These are phyloP conservation scores for Orthochromis malagaraziensis DNA, from an alignment of 2,113 vertebrate species.

Conservation along the genomic window DNA sequence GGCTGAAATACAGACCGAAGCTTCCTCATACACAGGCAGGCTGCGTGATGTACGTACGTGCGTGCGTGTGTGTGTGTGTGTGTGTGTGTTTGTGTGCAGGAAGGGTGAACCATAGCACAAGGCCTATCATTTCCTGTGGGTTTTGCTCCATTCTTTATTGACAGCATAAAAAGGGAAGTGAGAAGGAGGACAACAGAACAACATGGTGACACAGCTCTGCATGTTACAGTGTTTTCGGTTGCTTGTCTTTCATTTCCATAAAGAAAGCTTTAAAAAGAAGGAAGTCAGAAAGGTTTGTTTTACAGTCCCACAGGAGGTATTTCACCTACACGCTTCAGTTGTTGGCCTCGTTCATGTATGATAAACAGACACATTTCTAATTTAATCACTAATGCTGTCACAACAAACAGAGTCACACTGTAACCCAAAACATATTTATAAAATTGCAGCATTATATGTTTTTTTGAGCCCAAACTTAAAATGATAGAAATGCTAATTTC, in stretches of 20 bases:
- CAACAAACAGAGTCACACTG: background rate
- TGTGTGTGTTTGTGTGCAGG: background rate
- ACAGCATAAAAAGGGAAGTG: background rate
- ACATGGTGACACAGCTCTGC: background rate
- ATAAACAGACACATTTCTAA: background rate
- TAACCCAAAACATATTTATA: background rate
- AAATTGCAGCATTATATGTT: background rate
- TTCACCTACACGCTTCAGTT: background rate
- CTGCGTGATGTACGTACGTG: background rate
- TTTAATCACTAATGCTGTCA: background rate
- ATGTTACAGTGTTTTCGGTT: background rate
- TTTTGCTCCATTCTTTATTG: background rate
- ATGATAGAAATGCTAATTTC: background rate
- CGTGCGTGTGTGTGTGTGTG: background rate
- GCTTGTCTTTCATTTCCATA: background rate
- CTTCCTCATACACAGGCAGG: conserved; percentile 15
- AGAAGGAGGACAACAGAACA: background rate
- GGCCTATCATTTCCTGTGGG: conserved; percentile 30
- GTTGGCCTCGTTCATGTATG: background rate
- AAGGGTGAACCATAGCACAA: background rate
- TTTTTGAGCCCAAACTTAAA: background rate
- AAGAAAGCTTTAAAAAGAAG: background rate
- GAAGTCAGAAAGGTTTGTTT: background rate
- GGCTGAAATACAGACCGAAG: background rate
- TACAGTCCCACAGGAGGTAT: background rate